A percentile compares a stretch with the other conserved stretches of the same genome.
phyloP scores from a whole-genome alignment of 2,797 vertebrate genomes.

The Peromyscus nudipes region DNA sequence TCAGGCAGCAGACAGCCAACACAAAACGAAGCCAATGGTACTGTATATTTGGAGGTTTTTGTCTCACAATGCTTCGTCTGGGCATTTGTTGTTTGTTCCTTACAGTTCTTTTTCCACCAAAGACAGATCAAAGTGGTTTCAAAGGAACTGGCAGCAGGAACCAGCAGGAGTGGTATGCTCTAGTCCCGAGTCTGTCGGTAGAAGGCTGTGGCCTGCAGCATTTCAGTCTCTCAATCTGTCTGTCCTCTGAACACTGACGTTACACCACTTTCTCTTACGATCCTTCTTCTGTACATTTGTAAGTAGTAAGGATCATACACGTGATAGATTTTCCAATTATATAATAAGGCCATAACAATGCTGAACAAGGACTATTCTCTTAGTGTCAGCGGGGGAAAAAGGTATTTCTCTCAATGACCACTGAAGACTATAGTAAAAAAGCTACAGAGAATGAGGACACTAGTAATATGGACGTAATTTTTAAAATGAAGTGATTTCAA shows the following conservation, averaged over 20 bases:
- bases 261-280: background rate
- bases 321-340: background rate
- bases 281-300: background rate
- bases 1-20: background rate
- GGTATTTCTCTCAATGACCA: background rate
- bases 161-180: background rate
- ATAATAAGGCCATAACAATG: background rate
- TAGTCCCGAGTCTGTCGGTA: background rate
- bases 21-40: background rate
- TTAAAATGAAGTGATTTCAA: conserved; percentile 53
- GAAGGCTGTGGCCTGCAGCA: background rate
- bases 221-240: background rate
- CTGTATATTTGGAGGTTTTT: background rate
- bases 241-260: background rate
- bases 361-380: background rate
- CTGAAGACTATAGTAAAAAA: conserved; percentile 6
- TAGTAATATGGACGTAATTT: background rate
- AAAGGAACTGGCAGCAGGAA: background rate
- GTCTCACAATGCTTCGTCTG: background rate
- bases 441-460: conserved; percentile 31
- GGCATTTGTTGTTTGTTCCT: background rate
- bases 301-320: background rate
- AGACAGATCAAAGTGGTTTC: background rate
- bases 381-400: background rate
- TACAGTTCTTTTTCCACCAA: background rate